Base-by-base conservation (phyloP, 2,888 invertebrate species). In the Diaperis boleti region DNA sequence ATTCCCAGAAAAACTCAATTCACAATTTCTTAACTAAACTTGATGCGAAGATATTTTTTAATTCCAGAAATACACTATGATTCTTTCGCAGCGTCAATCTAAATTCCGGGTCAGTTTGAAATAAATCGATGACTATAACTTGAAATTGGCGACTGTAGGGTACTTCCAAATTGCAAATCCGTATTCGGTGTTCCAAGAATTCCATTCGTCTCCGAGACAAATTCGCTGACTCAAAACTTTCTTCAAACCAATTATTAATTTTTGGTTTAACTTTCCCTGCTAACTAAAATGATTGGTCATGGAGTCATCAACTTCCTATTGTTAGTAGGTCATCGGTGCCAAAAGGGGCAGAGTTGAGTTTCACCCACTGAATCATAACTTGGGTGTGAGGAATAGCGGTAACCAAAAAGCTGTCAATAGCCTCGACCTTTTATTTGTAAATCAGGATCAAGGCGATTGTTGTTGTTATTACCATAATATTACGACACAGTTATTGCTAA, bases 311-410 rank as follows among this genome's bases (percentile, higher is more conserved):
- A 49, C 39, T 22, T 57, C 57, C 45, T 45, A 37, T 11, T 31
- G 52, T 52, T 41, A 62, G 26, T 62, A 18, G 62, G 62, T 67
- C 69, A 69, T 47, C 61, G 64, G 64, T 67, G 33, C 65, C 69
- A 62, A 52, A 62, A 49, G 60, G 61, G 64, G 61, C 52, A 56
- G 54, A 59, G 52, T 63, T 31, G 14, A 33, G 54, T 66, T 68
- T 69, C 68, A 66, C 65, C 66, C 68, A 68, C 59, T 64, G 66
- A 67, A 59, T 68, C 60, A 65, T 45, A 52, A 45, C 52, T 47
- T 67, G 64, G 68, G 65, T 64, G 67, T 68, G 62, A 61, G 17
- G 13, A 56, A 45, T 67, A 69, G 62, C 69, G 66, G 67, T 67
- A 59, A 17, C 62, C 35, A 17, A 31, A 56, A 42, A 61, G 31